phyloP scores from a whole-genome alignment of 2,888 invertebrate species.

The Tuta absoluta region DNA sequence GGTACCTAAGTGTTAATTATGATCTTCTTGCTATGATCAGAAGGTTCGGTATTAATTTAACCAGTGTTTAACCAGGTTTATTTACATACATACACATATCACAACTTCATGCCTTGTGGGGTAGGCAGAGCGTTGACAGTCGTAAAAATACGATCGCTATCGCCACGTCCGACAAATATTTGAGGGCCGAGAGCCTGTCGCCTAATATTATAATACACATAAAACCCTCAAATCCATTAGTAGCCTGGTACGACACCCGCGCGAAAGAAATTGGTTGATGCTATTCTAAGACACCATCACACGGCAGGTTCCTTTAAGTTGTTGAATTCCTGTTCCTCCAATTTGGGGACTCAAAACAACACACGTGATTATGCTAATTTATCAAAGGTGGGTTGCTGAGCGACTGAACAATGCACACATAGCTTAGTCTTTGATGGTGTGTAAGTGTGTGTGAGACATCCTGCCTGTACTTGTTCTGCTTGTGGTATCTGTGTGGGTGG shows the following conservation, averaged over 20 bases:
- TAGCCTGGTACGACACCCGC: no score
- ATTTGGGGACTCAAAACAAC: background rate
- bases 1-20: background rate
- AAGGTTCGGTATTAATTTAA: background rate
- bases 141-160: no score
- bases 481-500: conserved; percentile 36
- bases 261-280: no score
- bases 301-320: no score
- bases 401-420: conserved; percentile 45
- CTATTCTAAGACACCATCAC: no score
- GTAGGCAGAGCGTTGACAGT: no score
- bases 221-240: no score
- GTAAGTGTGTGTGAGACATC: conserved; percentile 44
- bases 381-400: conserved; percentile 35
- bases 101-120: no score
- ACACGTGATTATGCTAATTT: background rate
- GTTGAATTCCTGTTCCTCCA: background rate
- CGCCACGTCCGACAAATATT: no score
- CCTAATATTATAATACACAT: no score
- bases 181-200: no score
- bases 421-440: conserved; percentile 29
- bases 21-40: background rate
- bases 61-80: background rate
- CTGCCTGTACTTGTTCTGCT: conserved; percentile 40
- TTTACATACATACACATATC: no score